Base-by-base conservation (phyloP, 2,113 vertebrate genomes). In the Aleadryas rufinucha region DNA sequence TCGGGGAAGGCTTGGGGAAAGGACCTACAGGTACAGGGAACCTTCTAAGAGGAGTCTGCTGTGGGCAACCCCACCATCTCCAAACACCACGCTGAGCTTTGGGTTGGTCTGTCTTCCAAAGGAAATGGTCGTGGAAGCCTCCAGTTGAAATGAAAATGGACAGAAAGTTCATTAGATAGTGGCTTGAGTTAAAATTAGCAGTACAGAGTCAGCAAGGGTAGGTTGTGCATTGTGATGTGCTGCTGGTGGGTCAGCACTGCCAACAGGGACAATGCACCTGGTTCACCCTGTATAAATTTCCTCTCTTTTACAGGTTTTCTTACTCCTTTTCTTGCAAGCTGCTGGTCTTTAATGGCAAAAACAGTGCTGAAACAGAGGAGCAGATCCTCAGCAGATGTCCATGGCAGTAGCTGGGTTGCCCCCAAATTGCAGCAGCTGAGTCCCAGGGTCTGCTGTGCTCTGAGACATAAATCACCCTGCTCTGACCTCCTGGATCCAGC, bases 391-490 rank as follows among this genome's bases (percentile, higher is more conserved):
- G 78, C 94, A 90, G 88, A 86, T 81, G 87, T 72, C 85, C 37
- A 6, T 65, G 63, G 53, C 16, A 1, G 81, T 52, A 53, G 47
- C 70, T 94, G 87, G 75, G 75, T n/a, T 75, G 49, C 70, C 92
- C 91, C 61, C 74, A 90, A 2, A 79, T 87, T 71, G 24, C 26
- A 71, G 31, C 91, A 97, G 81, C 95, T 93, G 89, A 95, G 81
- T 50, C 33, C 59, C 63, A 33, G 53, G 28, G 13, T 89, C 53
- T 95, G 65, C 53, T 79, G 70, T 82, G 84, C 57, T 87, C 84
- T 0, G 0, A 41, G 93, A 82, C n/a, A 91, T 41, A 78, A 92
- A 95, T 89, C 41, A 81, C 50, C 84, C 74, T 52, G 39, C 56
- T 30, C 26, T 89, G 89, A 82, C 84, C 77, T 89, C 41, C 69